Evolutionary conservation across 2,888 invertebrate genomes (phyloP).

Genomic region (Seladonia tumulorum): DNA sequence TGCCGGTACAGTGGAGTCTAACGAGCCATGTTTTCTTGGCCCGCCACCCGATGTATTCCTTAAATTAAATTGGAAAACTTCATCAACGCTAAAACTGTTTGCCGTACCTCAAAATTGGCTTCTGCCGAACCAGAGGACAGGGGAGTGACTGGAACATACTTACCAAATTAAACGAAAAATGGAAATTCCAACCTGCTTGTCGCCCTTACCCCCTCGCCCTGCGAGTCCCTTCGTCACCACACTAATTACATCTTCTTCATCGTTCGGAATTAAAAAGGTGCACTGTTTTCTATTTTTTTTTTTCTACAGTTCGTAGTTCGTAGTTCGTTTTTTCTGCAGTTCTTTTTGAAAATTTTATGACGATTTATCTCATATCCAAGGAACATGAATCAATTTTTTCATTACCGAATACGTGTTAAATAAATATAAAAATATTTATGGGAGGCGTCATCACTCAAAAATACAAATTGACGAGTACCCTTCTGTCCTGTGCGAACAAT

Average conservation of each 20-base stretch:
- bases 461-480: no score
- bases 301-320: no score
- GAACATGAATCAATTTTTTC: background rate
- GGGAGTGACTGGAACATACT: background rate
- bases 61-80: constrained; percentile 43
- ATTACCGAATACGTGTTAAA: background rate
- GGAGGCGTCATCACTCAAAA: no score
- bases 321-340: no score
- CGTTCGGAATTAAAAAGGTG: background rate
- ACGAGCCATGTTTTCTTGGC: constrained; percentile 11
- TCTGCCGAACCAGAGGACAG: background rate
- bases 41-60: background rate
- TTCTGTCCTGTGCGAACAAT: background rate
- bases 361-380: background rate
- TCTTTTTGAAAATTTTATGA: background rate
- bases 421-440: background rate
- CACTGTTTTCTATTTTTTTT: background rate
- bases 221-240: background rate
- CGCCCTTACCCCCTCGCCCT: background rate
- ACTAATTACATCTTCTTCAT: background rate
- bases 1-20: constrained; percentile 16
- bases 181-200: background rate
- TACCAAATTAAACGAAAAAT: constrained; percentile 27
- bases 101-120: constrained; percentile 31
- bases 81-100: constrained; percentile 32